phyloP scores from a whole-genome alignment of 2,113 vertebrate species.

The Eubucco bourcierii region DNA sequence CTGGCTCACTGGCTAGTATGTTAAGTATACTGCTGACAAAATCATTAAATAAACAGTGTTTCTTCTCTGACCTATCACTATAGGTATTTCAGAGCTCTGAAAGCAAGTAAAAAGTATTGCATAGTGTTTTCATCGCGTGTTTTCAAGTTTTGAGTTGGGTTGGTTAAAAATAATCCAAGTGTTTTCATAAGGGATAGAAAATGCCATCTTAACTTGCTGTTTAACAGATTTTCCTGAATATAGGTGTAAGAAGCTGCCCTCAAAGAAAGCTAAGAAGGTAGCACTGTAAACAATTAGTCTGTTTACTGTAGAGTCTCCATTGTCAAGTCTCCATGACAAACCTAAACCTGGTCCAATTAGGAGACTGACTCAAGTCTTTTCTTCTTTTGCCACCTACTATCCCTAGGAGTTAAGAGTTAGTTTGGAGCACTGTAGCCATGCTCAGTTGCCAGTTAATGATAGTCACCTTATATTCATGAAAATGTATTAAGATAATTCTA shows the following conservation, averaged over 20 bases:
- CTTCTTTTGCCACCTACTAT: neutral
- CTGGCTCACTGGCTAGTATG: neutral
- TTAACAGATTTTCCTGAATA: neutral
- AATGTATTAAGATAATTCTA: neutral
- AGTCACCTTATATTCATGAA: neutral
- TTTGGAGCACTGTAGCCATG: neutral
- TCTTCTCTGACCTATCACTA: neutral
- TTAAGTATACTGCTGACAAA: neutral
- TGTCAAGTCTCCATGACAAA: neutral
- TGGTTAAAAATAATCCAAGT: neutral
- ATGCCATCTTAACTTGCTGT: neutral
- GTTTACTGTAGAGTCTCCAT: neutral
- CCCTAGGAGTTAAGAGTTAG: neutral
- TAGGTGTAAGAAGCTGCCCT: neutral
- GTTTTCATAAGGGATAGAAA: neutral
- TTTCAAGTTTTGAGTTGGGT: neutral
- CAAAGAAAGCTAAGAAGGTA: neutral
- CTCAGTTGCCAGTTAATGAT: neutral
- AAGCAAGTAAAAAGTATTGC: neutral
- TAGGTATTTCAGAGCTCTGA: neutral
- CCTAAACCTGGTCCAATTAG: neutral
- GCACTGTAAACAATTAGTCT: neutral
- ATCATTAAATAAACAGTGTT: neutral
- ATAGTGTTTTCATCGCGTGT: neutral
- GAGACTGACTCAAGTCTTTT: neutral